These are phyloP conservation scores for Dolichotis patagonum DNA, from an alignment of 2,113 vertebrate species.

Conservation along the genomic window DNA sequence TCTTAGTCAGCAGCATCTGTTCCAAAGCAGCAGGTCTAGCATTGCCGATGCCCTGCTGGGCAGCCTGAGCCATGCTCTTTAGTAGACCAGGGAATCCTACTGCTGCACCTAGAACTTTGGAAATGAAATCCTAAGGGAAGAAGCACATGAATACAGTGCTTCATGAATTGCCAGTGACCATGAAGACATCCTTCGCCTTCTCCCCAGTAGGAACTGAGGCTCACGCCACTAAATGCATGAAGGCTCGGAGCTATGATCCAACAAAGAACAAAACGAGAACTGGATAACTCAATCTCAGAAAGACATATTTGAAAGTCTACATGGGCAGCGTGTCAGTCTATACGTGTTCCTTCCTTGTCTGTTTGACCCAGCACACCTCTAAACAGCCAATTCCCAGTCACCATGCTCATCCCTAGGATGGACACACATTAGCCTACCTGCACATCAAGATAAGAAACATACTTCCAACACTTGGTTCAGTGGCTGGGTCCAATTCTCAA, in stretches of 20 bases:
- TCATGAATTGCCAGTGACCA: neutral
- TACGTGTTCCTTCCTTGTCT: neutral
- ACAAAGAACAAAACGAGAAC: neutral
- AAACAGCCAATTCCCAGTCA: neutral
- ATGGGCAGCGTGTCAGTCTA: no score
- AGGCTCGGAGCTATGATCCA: neutral
- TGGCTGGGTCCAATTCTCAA: neutral
- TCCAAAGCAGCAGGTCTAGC: neutral
- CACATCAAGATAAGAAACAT: neutral
- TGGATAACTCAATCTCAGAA: neutral
- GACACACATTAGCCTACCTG: neutral
- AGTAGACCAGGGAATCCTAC: neutral
- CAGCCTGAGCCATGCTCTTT: neutral
- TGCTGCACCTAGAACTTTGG: neutral
- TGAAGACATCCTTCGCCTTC: neutral
- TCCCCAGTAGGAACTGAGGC: neutral
- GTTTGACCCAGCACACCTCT: neutral
- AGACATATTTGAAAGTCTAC: neutral
- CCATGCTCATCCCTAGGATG: neutral
- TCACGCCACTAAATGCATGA: neutral
- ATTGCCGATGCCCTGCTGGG: neutral
- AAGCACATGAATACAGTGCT: neutral
- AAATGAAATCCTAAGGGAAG: neutral
- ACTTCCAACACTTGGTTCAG: neutral
- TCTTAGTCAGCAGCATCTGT: neutral